Evolutionary conservation across 2,888 invertebrate species (phyloP).

Genomic region (Megaustenia siamemsis): DNA sequence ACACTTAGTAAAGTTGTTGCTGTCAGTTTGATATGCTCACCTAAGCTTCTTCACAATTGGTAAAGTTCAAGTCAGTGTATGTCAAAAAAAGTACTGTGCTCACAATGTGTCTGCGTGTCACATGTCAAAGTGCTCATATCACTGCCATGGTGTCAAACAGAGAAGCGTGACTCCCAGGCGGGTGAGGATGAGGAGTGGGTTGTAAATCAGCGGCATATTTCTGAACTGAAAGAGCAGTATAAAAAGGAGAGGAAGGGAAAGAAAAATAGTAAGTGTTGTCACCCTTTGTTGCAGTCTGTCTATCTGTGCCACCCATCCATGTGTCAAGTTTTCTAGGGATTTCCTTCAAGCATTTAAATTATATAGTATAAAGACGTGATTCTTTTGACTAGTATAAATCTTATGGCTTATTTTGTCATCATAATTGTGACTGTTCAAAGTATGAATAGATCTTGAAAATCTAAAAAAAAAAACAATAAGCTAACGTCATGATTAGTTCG

Average conservation of each 20-base stretch:
- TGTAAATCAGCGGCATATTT: slow-evolving; percentile 79
- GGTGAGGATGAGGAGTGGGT: slow-evolving; percentile 78
- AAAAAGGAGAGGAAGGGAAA: slow-evolving; percentile 79
- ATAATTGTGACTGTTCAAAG: too few species aligned
- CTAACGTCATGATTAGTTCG: too few species aligned
- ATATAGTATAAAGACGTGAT: too few species aligned
- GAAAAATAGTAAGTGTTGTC: slow-evolving; percentile 74
- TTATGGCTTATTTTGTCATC: too few species aligned
- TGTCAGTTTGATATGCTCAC: too few species aligned
- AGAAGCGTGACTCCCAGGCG: slow-evolving; percentile 71
- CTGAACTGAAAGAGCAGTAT: slow-evolving; percentile 81
- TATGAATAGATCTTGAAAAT: too few species aligned
- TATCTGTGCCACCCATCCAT: neutral
- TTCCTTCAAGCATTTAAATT: slow-evolving; percentile 20
- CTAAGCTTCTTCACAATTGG: neutral
- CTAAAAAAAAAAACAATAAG: too few species aligned
- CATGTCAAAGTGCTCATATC: slow-evolving; percentile 40
- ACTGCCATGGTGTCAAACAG: slow-evolving; percentile 64
- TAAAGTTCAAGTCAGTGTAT: slow-evolving; percentile 19
- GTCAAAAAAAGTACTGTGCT: slow-evolving; percentile 7
- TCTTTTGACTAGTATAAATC: too few species aligned
- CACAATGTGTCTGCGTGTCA: slow-evolving; percentile 39
- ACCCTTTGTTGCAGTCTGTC: slow-evolving; percentile 33
- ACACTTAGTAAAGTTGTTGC: too few species aligned
- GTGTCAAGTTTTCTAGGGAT: neutral